A percentile compares a stretch with the other conserved stretches of the same genome.
Conservation (phyloP, 1,140 invertebrate genomes). For the Conus ventricosus region DNA sequence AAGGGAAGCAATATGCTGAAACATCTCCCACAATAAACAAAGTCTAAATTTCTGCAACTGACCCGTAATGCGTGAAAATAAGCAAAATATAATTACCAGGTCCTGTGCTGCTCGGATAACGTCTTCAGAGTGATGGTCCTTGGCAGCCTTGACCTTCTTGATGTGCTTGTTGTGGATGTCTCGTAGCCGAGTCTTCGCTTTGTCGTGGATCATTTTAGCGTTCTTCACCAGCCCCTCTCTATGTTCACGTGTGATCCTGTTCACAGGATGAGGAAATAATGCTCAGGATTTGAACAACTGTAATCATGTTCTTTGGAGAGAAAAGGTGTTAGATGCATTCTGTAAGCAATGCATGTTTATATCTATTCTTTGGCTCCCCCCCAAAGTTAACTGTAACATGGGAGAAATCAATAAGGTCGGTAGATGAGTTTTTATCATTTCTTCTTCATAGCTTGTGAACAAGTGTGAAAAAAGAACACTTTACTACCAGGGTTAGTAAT, state of each 20-base stretch:
- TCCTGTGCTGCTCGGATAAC: constrained; percentile 44
- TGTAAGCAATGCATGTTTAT: not conserved
- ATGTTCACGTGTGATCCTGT: constrained; percentile 91
- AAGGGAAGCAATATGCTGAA: too few species aligned
- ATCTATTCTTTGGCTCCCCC: not conserved
- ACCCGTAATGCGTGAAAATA: too few species aligned
- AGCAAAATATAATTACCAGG: constrained; percentile 36
- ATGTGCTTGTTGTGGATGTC: constrained; percentile 84
- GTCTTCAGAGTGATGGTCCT: constrained; percentile 51
- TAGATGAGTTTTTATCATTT: too few species aligned
- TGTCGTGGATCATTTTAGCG: constrained; percentile 88
- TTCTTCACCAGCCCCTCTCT: constrained; percentile 90
- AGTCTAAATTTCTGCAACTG: too few species aligned
- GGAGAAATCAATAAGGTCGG: too few species aligned
- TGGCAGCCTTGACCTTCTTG: constrained; percentile 49
- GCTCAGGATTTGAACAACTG: not conserved
- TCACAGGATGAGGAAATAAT: not conserved
- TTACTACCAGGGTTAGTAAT: too few species aligned
- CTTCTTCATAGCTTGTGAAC: too few species aligned
- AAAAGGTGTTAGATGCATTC: not conserved
- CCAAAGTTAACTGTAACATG: too few species aligned
- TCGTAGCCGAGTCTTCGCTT: constrained; percentile 86
- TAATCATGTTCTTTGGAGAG: not conserved
- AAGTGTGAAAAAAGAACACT: too few species aligned
- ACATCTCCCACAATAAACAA: too few species aligned